Conservation (phyloP, 2,888 invertebrate species). For the Apotomis turbidana region DNA sequence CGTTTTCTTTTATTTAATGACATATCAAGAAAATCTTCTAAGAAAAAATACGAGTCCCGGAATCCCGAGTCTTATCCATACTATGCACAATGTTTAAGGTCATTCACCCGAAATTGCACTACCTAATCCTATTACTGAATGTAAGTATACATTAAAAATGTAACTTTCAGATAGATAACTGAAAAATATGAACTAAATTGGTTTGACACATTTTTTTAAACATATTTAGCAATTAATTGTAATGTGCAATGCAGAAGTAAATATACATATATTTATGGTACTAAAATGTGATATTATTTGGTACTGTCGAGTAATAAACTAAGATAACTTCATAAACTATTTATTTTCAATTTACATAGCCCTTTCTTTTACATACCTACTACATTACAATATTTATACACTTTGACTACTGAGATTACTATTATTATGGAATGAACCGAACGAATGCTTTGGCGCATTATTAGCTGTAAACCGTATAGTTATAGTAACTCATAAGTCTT, state of each 20-base stretch:
- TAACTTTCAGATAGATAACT: too few relatives aligned
- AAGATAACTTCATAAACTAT: background rate
- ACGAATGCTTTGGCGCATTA: constrained; percentile 16
- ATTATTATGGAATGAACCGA: constrained; percentile 4
- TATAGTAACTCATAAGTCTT: constrained; percentile 52
- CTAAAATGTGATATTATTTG: constrained; percentile 13
- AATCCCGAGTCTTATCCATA: too few relatives aligned
- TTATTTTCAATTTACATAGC: constrained; percentile 28
- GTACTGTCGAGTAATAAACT: background rate
- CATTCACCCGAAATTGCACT: too few relatives aligned
- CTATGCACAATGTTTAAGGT: too few relatives aligned
- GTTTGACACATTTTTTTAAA: too few relatives aligned
- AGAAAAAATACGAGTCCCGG: too few relatives aligned
- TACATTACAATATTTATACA: constrained; percentile 8
- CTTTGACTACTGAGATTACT: constrained; percentile 27
- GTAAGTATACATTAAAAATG: too few relatives aligned
- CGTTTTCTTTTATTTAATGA: too few relatives aligned
- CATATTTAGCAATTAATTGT: background rate
- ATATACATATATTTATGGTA: constrained; percentile 25
- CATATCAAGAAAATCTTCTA: too few relatives aligned
- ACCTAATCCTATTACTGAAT: too few relatives aligned
- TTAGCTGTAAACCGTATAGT: constrained; percentile 16
- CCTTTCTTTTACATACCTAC: background rate
- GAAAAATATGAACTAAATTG: too few relatives aligned
- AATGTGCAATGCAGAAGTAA: constrained; percentile 17